Evolutionary conservation across 35 echinoderm and acorn worm species (phyloP).

Genomic region (Stichopus chloronotus): DNA sequence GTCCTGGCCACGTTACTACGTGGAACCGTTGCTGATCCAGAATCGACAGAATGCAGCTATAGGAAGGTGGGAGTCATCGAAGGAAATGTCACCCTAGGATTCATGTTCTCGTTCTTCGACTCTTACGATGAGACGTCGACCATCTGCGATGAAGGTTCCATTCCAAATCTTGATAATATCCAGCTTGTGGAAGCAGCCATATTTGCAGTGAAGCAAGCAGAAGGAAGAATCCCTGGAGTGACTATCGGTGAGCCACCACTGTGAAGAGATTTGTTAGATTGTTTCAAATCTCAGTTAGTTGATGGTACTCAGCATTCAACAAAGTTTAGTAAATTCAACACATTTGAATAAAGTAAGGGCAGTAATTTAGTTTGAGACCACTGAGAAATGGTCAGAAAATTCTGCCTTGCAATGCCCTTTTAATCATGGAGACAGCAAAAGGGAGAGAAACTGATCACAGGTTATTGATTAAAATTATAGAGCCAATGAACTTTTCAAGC

Average conservation of each 20-base stretch:
- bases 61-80: slow-evolving; percentile 24
- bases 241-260: not conserved
- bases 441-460: no score
- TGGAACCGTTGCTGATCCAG: not conserved
- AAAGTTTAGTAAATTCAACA: no score
- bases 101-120: slow-evolving; percentile 48
- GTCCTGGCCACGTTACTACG: not conserved
- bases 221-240: slow-evolving; percentile 16
- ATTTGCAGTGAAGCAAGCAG: not conserved
- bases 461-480: no score
- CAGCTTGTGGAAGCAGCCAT: slow-evolving; percentile 51
- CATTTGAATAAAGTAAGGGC: no score
- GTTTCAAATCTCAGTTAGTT: no score
- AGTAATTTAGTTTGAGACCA: no score
- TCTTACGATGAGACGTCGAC: not conserved
- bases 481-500: no score
- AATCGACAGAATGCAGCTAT: not conserved
- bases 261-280: no score
- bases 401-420: no score
- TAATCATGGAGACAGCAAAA: no score
- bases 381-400: no score
- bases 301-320: no score
- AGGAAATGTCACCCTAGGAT: slow-evolving; percentile 47
- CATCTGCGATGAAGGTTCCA: slow-evolving; percentile 1
- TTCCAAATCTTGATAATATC: slow-evolving; percentile 36